A percentile compares a stretch with the other conserved stretches of the same genome.
Conservation (phyloP, 2,888 invertebrate genomes). For the Meiosimyza platycephala region DNA sequence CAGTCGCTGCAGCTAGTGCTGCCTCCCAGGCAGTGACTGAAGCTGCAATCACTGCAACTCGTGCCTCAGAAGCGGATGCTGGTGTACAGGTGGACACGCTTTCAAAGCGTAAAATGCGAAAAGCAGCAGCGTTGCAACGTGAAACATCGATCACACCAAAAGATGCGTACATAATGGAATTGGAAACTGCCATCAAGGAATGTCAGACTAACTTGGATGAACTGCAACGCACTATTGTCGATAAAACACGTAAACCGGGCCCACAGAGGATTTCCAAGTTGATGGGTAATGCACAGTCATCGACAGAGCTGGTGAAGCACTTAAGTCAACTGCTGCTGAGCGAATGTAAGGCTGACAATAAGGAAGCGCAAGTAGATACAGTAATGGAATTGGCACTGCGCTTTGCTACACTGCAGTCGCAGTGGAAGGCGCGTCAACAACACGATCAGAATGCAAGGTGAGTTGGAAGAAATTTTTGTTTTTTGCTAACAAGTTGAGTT, state of each 20-base stretch:
- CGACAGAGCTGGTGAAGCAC: slow-evolving; percentile 84
- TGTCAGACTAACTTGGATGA: slow-evolving; percentile 76
- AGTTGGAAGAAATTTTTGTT: slow-evolving; percentile 51
- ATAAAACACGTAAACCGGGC: slow-evolving; percentile 72
- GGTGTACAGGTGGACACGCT: slow-evolving; percentile 87
- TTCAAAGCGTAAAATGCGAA: slow-evolving; percentile 67
- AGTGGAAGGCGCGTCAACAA: slow-evolving; percentile 80
- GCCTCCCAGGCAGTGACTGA: slow-evolving; percentile 70
- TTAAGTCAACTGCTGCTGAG: slow-evolving; percentile 79
- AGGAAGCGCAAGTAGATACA: slow-evolving; percentile 75
- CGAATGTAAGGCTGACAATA: slow-evolving; percentile 77
- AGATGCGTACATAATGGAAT: slow-evolving; percentile 84
- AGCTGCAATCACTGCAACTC: slow-evolving; percentile 78
- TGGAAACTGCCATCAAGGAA: slow-evolving; percentile 79
- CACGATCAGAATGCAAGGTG: slow-evolving; percentile 84
- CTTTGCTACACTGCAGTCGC: slow-evolving; percentile 76
- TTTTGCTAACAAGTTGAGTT: no score
- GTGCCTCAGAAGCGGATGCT: slow-evolving; percentile 80
- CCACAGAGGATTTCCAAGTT: slow-evolving; percentile 81
- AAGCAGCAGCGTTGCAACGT: slow-evolving; percentile 65
- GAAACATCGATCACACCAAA: slow-evolving; percentile 82
- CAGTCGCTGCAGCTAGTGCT: slow-evolving; percentile 45
- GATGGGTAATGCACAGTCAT: slow-evolving; percentile 82
- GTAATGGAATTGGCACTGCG: slow-evolving; percentile 75
- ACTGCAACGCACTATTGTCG: slow-evolving; percentile 73